Base-by-base conservation (phyloP, 2,797 vertebrate species). In the Artibeus lituratus region DNA sequence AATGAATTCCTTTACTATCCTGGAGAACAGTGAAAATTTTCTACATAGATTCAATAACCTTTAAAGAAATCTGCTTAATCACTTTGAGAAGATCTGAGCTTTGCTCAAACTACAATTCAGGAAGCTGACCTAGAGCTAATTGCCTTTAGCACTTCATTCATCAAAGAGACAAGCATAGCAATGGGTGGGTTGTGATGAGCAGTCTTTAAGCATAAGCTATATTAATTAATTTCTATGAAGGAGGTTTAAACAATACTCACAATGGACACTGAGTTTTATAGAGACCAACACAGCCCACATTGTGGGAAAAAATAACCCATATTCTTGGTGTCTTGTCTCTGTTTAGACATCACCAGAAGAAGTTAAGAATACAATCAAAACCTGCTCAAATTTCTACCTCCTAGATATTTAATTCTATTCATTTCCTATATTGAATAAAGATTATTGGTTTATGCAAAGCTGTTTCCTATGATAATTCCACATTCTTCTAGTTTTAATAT, bases 81-180 rank as follows among this genome's bases (percentile, higher is more conserved):
- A 90, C 93, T 96, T 95, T 85, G 29, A 93, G 86, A 85, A 91
- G 69, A 94, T 93, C 73, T 86, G 74, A 96, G 96, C 82, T 87
- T 96, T 94, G 89, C 94, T 65, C 87, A 96, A 95, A 96, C 42
- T 42, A 96, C 96, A 98, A 98, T 97, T 96, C 94, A 98, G 94
- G 90, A 92, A 95, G 91, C 86, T 96, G 90, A 98, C 96, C 97
- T 96, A 80, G 39, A 98, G 97, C 89, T 96, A 98, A 98, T 98
- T 95, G 98, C 97, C 86, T 81, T 93, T 97, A 97, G 93, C 82
- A 97, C 91, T 89, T 97, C 95, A 98, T 98, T 98, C 97, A 98
- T 98, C 97, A 99, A 97, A 97, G 29, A 94, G 97, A 98, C 77
- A 55, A 95, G 96, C 32, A 98, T 91, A 93, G 96, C 89, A 97